Evolutionary conservation across 2,113 vertebrate species (phyloP).

Genomic region (Lasiurus cinereus): DNA sequence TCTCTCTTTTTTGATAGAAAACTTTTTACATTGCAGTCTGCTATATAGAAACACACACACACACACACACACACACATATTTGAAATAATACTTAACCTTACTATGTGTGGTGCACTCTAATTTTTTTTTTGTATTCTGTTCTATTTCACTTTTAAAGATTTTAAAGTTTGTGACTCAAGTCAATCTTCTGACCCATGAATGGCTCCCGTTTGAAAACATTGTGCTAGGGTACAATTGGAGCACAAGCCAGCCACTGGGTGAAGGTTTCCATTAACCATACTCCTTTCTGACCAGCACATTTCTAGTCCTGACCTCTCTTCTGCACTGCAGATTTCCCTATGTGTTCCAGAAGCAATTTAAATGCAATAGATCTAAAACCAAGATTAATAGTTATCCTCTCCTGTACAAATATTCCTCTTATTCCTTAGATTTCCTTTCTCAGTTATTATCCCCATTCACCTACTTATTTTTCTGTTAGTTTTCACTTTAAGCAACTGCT

Average conservation of each 20-base stretch:
- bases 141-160: slow-evolving; percentile 38
- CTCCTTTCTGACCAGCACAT: background rate
- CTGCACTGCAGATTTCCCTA: background rate
- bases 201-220: slow-evolving; percentile 23
- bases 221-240: background rate
- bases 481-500: slow-evolving; percentile 53
- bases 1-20: slow-evolving; percentile 14
- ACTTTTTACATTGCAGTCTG: slow-evolving; percentile 12
- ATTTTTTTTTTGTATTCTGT: background rate
- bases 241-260: background rate
- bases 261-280: background rate
- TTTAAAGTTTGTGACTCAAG: background rate
- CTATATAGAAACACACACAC: background rate
- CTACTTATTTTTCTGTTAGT: background rate
- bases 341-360: slow-evolving; percentile 40
- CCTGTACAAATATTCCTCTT: background rate
- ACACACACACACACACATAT: background rate
- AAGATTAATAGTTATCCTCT: background rate
- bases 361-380: background rate
- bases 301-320: slow-evolving; percentile 21
- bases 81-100: background rate
- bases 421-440: slow-evolving; percentile 31
- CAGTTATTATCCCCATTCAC: background rate
- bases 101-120: background rate
- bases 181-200: background rate